These are phyloP conservation scores for Drosophila heteroneura DNA, from an alignment of 2,888 invertebrate species.

Conservation along the genomic window DNA sequence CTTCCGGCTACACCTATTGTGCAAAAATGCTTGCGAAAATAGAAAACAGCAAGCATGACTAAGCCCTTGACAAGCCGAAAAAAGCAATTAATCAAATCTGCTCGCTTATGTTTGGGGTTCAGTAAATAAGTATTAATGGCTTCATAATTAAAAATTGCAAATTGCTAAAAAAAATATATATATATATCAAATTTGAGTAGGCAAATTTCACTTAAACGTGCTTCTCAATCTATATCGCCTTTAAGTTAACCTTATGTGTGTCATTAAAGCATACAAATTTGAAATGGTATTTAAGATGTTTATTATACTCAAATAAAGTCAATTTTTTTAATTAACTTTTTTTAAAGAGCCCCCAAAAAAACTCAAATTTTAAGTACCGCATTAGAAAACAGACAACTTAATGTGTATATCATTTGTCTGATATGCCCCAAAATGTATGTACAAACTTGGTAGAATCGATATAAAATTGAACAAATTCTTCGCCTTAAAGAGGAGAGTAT, in stretches of 20 bases:
- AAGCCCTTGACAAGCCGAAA: constrained; percentile 67
- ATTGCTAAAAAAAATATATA: constrained; percentile 25
- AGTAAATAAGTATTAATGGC: constrained; percentile 81
- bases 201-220: constrained; percentile 1
- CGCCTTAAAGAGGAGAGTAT: not conserved
- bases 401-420: not conserved
- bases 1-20: constrained; percentile 82
- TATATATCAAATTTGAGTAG: constrained; percentile 22
- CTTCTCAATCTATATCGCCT: not conserved
- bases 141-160: constrained; percentile 79
- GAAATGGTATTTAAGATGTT: not conserved
- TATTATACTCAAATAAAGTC: not conserved
- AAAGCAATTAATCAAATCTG: constrained; percentile 76
- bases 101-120: constrained; percentile 51
- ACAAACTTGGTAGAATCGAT: not conserved
- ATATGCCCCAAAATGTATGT: not conserved
- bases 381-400: not conserved
- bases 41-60: constrained; percentile 71
- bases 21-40: constrained; percentile 78
- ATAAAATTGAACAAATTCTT: not conserved
- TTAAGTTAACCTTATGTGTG: constrained; percentile 5
- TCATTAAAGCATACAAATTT: not conserved
- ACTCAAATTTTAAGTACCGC: not conserved
- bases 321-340: not conserved
- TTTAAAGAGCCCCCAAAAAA: not conserved